Percentiles rank a stretch among this genome's conserved stretches.
Conservation (phyloP, 2,797 vertebrate genomes). For the Platyrinchus mystaceus region DNA sequence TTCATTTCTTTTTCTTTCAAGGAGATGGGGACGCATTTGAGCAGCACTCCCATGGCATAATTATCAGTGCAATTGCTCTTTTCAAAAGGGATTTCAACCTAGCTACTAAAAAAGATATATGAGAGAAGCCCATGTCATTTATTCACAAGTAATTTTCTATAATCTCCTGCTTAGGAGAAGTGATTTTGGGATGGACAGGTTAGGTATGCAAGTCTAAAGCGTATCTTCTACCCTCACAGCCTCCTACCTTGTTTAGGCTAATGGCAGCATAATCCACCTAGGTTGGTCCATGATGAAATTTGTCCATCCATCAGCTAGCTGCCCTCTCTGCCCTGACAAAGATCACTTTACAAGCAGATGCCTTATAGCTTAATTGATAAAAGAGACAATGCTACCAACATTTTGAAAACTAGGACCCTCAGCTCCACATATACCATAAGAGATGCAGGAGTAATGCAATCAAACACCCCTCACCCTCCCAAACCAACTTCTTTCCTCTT, state of each 20-base stretch:
- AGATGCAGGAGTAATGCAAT: neutral
- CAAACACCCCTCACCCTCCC: neutral
- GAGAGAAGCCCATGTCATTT: neutral
- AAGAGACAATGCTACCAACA: neutral
- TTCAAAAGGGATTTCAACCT: neutral
- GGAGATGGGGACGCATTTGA: neutral
- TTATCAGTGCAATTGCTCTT: neutral
- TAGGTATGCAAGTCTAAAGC: neutral
- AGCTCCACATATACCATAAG: rapidly evolving
- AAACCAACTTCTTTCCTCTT: neutral
- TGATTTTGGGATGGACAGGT: neutral
- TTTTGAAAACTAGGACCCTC: neutral
- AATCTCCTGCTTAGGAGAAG: neutral
- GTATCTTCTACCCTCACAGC: neutral
- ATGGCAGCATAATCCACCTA: neutral
- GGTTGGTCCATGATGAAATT: neutral
- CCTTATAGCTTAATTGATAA: neutral
- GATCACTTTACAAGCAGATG: neutral
- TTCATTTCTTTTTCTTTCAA: neutral
- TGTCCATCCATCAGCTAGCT: neutral
- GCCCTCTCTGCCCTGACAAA: neutral
- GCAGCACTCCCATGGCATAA: neutral
- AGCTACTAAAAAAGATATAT: neutral
- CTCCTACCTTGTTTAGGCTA: neutral
- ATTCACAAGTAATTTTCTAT: neutral